Percentiles rank a stretch among this genome's conserved stretches.
These are phyloP conservation scores for Sycophila sp. DNA, from an alignment of 1,140 invertebrate genomes.

Conservation along the genomic window DNA sequence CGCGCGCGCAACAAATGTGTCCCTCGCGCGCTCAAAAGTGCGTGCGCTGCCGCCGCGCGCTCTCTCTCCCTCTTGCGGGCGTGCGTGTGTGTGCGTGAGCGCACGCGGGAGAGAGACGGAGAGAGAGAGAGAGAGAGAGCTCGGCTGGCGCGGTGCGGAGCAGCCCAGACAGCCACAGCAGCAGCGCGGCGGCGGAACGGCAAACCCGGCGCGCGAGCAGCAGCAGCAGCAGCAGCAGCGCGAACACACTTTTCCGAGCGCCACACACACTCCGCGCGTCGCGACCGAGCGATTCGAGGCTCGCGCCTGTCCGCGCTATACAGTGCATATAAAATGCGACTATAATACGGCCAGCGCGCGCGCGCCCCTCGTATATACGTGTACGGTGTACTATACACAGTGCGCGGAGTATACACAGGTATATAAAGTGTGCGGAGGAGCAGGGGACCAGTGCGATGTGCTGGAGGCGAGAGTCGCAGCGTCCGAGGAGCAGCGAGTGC, in stretches of 20 bases:
- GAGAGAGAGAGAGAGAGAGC: slow-evolving; percentile 3
- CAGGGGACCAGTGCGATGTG: too few species aligned
- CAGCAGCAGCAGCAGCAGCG: neutral
- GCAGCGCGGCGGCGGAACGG: neutral
- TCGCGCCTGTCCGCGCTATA: too few species aligned
- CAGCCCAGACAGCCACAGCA: neutral
- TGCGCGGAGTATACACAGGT: too few species aligned
- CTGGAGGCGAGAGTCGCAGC: neutral
- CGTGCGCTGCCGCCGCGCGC: neutral
- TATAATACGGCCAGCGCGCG: too few species aligned
- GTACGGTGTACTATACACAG: too few species aligned
- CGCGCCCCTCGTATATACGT: too few species aligned
- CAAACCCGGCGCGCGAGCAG: slow-evolving; percentile 2
- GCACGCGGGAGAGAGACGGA: neutral
- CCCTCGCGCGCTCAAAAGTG: neutral
- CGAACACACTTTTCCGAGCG: too few species aligned
- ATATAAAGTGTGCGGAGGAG: neutral
- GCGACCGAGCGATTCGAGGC: neutral
- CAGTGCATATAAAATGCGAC: too few species aligned
- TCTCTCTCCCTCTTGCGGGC: neutral
- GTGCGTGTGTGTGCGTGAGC: neutral
- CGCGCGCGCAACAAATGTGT: neutral
- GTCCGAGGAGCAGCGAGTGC: neutral
- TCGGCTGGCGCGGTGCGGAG: neutral
- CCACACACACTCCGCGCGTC: too few species aligned